These are phyloP conservation scores for Leptosomus discolor DNA, from an alignment of 2,113 vertebrate genomes.

Conservation along the genomic window DNA sequence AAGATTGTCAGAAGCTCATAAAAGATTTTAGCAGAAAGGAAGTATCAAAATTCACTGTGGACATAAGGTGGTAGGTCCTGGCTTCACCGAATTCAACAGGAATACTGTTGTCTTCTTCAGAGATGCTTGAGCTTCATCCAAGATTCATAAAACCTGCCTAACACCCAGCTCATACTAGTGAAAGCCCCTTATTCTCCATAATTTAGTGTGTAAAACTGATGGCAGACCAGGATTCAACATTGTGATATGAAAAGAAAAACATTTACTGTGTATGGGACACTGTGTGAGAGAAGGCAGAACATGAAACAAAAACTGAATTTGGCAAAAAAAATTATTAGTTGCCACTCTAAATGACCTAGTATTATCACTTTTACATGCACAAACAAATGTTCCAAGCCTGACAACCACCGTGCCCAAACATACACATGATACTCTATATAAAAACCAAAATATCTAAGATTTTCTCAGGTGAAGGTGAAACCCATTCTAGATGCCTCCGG, in stretches of 20 bases:
- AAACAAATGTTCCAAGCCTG: not conserved
- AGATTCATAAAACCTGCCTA: not conserved
- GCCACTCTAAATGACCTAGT: not conserved
- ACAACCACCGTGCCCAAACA: not conserved
- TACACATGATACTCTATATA: not conserved
- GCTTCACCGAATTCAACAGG: not conserved
- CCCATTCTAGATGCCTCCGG: not conserved
- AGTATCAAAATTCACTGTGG: not conserved
- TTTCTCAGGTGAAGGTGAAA: not conserved
- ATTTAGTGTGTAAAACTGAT: not conserved
- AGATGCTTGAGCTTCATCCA: not conserved
- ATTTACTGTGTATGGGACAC: not conserved
- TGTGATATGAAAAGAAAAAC: not conserved
- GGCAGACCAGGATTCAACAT: not conserved
- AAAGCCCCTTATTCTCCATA: not conserved
- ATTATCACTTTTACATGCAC: not conserved
- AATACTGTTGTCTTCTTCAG: not conserved
- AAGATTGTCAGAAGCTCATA: not conserved
- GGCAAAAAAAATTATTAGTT: not conserved
- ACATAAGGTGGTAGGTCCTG: not conserved
- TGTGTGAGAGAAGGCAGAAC: not conserved
- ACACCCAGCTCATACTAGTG: not conserved
- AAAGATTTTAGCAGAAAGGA: not conserved
- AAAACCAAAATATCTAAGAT: not conserved
- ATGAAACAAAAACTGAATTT: not conserved